phyloP scores from a whole-genome alignment of 2,888 invertebrate species.

The Reticulitermes lucifugus region DNA sequence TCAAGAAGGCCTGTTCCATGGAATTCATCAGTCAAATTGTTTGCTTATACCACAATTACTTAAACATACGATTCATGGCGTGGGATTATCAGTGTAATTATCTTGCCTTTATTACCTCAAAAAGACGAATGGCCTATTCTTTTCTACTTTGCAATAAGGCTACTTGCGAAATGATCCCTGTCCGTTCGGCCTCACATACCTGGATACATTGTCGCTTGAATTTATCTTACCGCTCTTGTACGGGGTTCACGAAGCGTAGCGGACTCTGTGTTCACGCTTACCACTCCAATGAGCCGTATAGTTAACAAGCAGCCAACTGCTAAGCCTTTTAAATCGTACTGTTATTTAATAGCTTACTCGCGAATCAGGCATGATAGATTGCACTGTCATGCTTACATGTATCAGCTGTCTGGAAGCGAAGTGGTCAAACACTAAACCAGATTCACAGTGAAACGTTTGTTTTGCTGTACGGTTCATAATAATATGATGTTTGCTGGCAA shows the following conservation, averaged over 20 bases:
- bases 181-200: not conserved
- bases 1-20: too few relatives aligned
- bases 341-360: not conserved
- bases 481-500: not conserved
- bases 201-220: not conserved
- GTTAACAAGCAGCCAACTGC: not conserved
- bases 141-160: not conserved
- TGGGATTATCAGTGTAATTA: too few relatives aligned
- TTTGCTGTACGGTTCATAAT: not conserved
- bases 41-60: too few relatives aligned
- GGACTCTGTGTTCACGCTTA: not conserved
- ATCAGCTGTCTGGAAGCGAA: not conserved
- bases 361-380: not conserved
- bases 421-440: not conserved
- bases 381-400: slow-evolving; percentile 3
- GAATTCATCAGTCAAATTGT: too few relatives aligned
- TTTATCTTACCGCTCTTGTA: not conserved
- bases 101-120: not conserved
- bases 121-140: not conserved
- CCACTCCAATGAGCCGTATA: not conserved
- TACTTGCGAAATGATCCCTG: not conserved
- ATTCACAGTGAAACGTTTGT: not conserved
- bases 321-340: not conserved
- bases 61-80: not conserved
- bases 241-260: not conserved